These are phyloP conservation scores for Zoanthus gigantus DNA, from an alignment of 92 coral and sea anemone species.

Conservation along the genomic window DNA sequence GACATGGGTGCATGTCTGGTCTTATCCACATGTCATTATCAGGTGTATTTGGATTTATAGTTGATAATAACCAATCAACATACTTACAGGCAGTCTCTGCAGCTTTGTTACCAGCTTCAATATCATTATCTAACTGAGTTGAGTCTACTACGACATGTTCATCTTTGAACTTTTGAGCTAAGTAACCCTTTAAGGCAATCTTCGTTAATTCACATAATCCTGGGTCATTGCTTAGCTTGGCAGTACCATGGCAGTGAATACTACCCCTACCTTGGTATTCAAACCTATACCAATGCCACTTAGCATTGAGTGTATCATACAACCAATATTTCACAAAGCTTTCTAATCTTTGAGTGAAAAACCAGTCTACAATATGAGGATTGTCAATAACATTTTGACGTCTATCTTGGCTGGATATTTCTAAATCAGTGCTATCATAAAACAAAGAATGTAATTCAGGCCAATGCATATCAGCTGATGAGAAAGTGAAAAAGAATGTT, in stretches of 20 bases:
- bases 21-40: constrained; percentile 65
- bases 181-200: constrained; percentile 61
- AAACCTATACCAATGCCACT: constrained; percentile 79
- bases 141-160: constrained; percentile 8
- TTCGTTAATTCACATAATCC: constrained; percentile 66
- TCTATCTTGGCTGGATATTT: constrained; percentile 34
- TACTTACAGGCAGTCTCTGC: constrained; percentile 64
- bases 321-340: constrained; percentile 74
- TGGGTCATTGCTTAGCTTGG: constrained; percentile 70
- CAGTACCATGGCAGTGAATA: constrained; percentile 38
- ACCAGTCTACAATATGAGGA: constrained; percentile 77
- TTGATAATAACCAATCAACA: constrained; percentile 73
- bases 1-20: constrained; percentile 18
- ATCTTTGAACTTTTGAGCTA: constrained; percentile 30
- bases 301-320: constrained; percentile 63
- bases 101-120: constrained; percentile 65
- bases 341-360: constrained; percentile 69
- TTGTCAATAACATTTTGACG: constrained; percentile 69
- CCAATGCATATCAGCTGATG: not conserved
- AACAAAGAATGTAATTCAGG: not conserved
- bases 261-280: constrained; percentile 53
- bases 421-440: not conserved
- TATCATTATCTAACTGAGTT: constrained; percentile 37
- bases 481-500: not conserved
- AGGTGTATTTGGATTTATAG: constrained; percentile 73